Evolutionary conservation across 2,888 invertebrate genomes (phyloP).

Genomic region (Dysmachus trigonus): DNA sequence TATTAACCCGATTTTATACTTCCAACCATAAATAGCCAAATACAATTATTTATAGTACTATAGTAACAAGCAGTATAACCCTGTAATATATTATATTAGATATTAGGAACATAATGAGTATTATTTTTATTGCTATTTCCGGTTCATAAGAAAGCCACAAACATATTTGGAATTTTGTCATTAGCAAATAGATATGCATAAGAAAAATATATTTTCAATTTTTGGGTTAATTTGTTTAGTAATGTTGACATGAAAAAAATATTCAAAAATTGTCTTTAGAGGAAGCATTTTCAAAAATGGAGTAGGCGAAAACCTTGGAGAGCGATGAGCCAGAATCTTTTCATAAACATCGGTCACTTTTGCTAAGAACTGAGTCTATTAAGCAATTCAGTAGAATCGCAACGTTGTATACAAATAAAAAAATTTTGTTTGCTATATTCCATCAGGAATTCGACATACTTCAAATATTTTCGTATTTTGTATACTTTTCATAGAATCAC

Average conservation of each 20-base stretch:
- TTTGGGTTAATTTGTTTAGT: background rate
- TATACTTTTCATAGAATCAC: too few relatives aligned
- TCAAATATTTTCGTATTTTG: background rate
- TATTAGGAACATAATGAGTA: background rate
- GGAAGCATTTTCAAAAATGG: background rate
- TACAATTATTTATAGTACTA: too few relatives aligned
- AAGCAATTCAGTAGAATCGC: background rate
- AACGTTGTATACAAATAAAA: background rate
- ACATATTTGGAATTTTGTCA: background rate
- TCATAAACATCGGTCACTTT: background rate
- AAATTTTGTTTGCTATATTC: background rate
- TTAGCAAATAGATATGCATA: background rate
- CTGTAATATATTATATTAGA: too few relatives aligned
- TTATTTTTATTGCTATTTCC: too few relatives aligned
- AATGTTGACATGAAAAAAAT: background rate
- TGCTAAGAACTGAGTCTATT: background rate
- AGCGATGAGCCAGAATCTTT: background rate
- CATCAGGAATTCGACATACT: background rate
- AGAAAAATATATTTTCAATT: background rate
- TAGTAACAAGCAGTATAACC: too few relatives aligned
- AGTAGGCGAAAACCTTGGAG: background rate
- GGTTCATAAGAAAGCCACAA: background rate
- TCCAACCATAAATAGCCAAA: too few relatives aligned
- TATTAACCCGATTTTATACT: too few relatives aligned
- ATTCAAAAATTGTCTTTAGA: background rate